Evolutionary conservation across 1,140 invertebrate species (phyloP).

Genomic region (Odontomachus brunneus): DNA sequence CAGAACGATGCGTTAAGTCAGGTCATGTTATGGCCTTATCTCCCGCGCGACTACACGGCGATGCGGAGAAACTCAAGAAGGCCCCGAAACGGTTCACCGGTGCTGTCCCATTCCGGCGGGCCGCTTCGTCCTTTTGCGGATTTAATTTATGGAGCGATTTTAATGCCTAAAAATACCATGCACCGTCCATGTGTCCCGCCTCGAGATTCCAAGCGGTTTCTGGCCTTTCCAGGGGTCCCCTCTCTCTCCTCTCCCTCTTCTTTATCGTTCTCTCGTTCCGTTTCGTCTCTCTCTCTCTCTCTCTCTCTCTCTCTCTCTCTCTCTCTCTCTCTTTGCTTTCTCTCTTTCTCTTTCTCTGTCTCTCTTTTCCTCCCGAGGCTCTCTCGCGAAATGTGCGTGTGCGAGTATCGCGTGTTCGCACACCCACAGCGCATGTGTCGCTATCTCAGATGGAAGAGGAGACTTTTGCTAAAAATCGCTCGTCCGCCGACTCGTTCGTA

Average conservation of each 20-base stretch:
- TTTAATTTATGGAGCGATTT: slow-evolving; percentile 83
- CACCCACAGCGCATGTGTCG: slow-evolving; percentile 25
- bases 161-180: slow-evolving; percentile 82
- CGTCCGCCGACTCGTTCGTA: neutral
- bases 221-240: slow-evolving; percentile 60
- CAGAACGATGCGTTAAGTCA: slow-evolving; percentile 80
- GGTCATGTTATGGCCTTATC: slow-evolving; percentile 82
- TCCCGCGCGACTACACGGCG: slow-evolving; percentile 68
- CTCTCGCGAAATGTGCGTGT: neutral
- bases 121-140: slow-evolving; percentile 78
- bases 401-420: slow-evolving; percentile 51
- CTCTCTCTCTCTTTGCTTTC: neutral
- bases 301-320: neutral
- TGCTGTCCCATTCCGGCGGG: slow-evolving; percentile 73
- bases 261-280: slow-evolving; percentile 3
- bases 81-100: slow-evolving; percentile 73
- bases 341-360: slow-evolving; percentile 1
- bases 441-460: slow-evolving; percentile 19
- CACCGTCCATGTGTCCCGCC: slow-evolving; percentile 72
- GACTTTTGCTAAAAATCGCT: slow-evolving; percentile 29
- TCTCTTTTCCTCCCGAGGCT: neutral
- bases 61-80: slow-evolving; percentile 77
- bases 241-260: slow-evolving; percentile 10
- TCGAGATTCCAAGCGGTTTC: slow-evolving; percentile 77
- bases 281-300: neutral